These are phyloP conservation scores for Lutraria rhynchaena DNA, from an alignment of 1,140 invertebrate genomes.

Conservation along the genomic window DNA sequence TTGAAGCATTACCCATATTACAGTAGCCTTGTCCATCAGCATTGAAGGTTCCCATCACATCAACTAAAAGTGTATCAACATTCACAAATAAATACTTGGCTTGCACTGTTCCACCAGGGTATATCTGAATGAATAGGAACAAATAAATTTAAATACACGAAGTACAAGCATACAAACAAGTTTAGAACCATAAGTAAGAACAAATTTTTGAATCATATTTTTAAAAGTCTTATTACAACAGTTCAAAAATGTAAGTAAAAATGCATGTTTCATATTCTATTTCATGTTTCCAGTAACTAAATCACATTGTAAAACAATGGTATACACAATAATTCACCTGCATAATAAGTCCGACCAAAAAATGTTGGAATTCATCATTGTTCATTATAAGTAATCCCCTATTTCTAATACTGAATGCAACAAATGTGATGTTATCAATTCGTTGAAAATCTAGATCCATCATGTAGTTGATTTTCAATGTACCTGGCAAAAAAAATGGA, in stretches of 20 bases:
- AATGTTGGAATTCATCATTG: constrained; percentile 63
- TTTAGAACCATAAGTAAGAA: not conserved
- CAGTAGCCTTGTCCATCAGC: constrained; percentile 68
- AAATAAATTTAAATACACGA: not conserved
- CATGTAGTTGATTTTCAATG: constrained; percentile 71
- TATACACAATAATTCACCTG: constrained; percentile 14
- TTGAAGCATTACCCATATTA: constrained; percentile 59
- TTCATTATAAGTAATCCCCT: constrained; percentile 66
- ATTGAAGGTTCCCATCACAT: constrained; percentile 68
- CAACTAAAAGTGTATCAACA: constrained; percentile 65
- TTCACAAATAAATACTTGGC: constrained; percentile 63
- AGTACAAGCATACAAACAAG: not conserved
- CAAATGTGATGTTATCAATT: constrained; percentile 69
- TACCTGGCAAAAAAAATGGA: constrained; percentile 58
- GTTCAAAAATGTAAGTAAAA: not conserved
- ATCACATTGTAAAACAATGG: not conserved
- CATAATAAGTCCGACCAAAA: constrained; percentile 59
- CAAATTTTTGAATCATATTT: not conserved
- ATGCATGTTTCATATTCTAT: not conserved
- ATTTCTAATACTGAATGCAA: constrained; percentile 70
- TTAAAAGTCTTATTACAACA: not conserved
- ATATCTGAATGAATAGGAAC: constrained; percentile 45
- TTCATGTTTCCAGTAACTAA: not conserved
- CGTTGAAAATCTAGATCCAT: constrained; percentile 62
- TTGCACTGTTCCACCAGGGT: constrained; percentile 63